A percentile compares a stretch with the other conserved stretches of the same genome.
Evolutionary conservation across 2,888 invertebrate genomes (phyloP).

Genomic region (Sericinus montela): DNA sequence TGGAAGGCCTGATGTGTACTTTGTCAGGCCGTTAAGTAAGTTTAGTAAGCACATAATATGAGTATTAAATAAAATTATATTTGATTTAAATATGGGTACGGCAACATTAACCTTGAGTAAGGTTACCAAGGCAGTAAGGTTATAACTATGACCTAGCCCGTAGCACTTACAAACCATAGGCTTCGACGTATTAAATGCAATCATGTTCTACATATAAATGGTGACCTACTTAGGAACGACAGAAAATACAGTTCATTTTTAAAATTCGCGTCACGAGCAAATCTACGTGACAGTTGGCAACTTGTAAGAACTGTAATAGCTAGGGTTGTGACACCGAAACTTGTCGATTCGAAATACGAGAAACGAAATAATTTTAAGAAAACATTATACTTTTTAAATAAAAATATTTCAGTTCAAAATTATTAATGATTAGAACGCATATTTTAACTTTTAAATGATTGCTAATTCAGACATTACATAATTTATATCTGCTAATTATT

Average conservation of each 20-base stretch:
- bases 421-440: too few species aligned
- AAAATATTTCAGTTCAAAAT: too few species aligned
- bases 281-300: slow-evolving; percentile 28
- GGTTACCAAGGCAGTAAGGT: slow-evolving; percentile 23
- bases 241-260: slow-evolving; percentile 51
- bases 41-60: too few species aligned
- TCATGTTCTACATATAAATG: slow-evolving; percentile 43
- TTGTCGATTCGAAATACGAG: background rate
- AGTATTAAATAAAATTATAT: too few species aligned
- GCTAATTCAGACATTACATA: too few species aligned
- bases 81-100: background rate
- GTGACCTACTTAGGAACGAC: slow-evolving; percentile 44
- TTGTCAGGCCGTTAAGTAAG: too few species aligned
- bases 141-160: slow-evolving; percentile 20
- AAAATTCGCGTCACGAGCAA: slow-evolving; percentile 59
- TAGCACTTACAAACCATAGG: slow-evolving; percentile 12
- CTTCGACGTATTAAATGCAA: background rate
- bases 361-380: too few species aligned
- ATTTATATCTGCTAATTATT: too few species aligned
- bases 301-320: slow-evolving; percentile 27
- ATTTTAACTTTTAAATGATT: too few species aligned
- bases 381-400: too few species aligned
- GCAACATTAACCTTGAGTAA: slow-evolving; percentile 25
- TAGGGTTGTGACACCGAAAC: slow-evolving; percentile 10
- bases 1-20: too few species aligned